phyloP scores from a whole-genome alignment of 64 coral and sea anemone genomes.

The Cladopsammia gracilis region DNA sequence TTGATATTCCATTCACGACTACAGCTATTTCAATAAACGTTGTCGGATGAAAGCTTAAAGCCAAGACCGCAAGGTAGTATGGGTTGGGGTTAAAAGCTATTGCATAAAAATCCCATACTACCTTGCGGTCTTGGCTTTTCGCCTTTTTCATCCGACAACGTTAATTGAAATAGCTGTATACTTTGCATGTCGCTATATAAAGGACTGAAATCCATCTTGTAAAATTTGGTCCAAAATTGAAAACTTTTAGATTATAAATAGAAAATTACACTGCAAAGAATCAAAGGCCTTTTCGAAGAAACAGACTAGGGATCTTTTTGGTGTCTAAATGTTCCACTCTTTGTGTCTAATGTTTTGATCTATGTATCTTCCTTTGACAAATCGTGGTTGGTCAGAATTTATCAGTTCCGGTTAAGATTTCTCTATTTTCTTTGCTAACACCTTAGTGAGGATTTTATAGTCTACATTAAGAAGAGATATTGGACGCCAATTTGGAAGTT shows the following conservation, averaged over 20 bases:
- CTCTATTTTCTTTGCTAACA: neutral
- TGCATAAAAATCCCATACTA: too few species aligned
- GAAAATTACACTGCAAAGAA: neutral
- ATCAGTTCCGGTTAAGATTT: neutral
- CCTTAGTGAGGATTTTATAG: neutral
- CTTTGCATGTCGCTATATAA: neutral
- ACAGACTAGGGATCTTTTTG: too few species aligned
- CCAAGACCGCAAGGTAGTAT: too few species aligned
- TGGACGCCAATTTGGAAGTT: too few species aligned
- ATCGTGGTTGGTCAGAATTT: neutral
- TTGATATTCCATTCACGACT: neutral
- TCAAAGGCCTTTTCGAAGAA: neutral
- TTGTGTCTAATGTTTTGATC: neutral
- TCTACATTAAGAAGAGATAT: neutral
- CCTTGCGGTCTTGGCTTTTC: too few species aligned
- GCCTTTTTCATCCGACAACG: too few species aligned
- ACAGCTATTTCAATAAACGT: too few species aligned
- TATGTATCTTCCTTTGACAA: constrained; percentile 2
- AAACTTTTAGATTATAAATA: neutral
- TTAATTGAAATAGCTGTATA: too few species aligned
- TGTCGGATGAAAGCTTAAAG: too few species aligned
- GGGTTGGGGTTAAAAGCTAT: too few species aligned
- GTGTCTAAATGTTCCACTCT: too few species aligned
- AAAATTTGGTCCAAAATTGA: constrained; percentile 4
- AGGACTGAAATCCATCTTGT: neutral